Evolutionary conservation across 2,888 invertebrate genomes (phyloP).

Genomic region (Allophyes oxyacanthae): DNA sequence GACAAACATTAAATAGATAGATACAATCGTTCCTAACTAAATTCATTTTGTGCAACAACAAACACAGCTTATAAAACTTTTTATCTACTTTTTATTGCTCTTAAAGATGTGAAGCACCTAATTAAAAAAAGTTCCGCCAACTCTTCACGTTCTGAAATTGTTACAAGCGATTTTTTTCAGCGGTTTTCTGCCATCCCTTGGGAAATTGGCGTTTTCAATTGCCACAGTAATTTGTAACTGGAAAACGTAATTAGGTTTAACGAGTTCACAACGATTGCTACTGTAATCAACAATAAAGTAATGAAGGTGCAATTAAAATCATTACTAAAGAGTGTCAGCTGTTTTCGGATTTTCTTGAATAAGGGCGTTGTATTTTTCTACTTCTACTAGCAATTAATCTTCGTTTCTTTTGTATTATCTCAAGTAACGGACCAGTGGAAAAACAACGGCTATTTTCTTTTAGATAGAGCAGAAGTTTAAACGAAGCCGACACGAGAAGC

Average conservation of each 20-base stretch:
- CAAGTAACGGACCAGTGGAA: slow-evolving; percentile 12
- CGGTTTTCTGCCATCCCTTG: slow-evolving; percentile 31
- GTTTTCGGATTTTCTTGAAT: slow-evolving; percentile 29
- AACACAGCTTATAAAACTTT: slow-evolving; percentile 28
- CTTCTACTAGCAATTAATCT: slow-evolving; percentile 35
- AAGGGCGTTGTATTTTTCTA: slow-evolving; percentile 28
- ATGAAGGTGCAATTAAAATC: slow-evolving; percentile 38
- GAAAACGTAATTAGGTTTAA: slow-evolving; percentile 49
- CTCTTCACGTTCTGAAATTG: slow-evolving; percentile 54
- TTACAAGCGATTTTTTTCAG: slow-evolving; percentile 46
- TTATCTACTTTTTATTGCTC: slow-evolving; percentile 44
- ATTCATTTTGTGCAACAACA: slow-evolving; percentile 20
- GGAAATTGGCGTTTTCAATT: slow-evolving; percentile 56
- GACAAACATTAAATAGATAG: slow-evolving; percentile 2
- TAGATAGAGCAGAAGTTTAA: slow-evolving; percentile 28
- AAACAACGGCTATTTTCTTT: slow-evolving; percentile 35
- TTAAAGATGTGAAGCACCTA: slow-evolving; percentile 44
- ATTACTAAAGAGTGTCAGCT: slow-evolving; percentile 24
- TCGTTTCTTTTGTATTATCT: slow-evolving; percentile 41
- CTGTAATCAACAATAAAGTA: slow-evolving; percentile 44
- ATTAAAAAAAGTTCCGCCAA: slow-evolving; percentile 52
- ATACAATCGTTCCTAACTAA: slow-evolving; percentile 16
- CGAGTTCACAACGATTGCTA: slow-evolving; percentile 34
- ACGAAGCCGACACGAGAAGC: neutral
- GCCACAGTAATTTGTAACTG: slow-evolving; percentile 47